A percentile compares a stretch with the other conserved stretches of the same genome.
Evolutionary conservation across 2,888 invertebrate genomes (phyloP).

Genomic region (Drosophila greeni): DNA sequence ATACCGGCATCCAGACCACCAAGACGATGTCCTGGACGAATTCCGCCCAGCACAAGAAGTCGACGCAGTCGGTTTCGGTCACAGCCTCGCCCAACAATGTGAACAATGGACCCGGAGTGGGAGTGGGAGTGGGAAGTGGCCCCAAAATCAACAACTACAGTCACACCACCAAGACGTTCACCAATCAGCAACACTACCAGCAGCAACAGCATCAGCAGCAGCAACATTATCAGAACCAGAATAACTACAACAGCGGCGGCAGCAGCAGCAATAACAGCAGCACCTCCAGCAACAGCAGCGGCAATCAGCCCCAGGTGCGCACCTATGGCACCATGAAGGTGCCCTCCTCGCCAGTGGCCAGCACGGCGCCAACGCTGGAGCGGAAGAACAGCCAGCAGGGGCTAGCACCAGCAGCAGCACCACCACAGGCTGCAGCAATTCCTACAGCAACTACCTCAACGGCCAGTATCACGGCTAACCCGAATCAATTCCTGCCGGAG

Average conservation of each 20-base stretch:
- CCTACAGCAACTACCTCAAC: constrained; percentile 79
- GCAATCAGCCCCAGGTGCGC: constrained; percentile 76
- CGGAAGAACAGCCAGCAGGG: constrained; percentile 77
- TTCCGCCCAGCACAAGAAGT: constrained; percentile 79
- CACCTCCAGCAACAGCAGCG: constrained; percentile 51
- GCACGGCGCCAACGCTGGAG: constrained; percentile 79
- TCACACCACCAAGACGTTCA: constrained; percentile 71
- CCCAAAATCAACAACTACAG: constrained; percentile 45
- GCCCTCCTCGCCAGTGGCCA: constrained; percentile 79
- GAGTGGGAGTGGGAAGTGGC: constrained; percentile 15
- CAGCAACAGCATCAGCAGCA: constrained; percentile 59
- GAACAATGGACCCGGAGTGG: constrained; percentile 30
- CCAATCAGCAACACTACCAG: constrained; percentile 75
- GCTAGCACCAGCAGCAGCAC: constrained; percentile 47
- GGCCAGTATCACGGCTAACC: constrained; percentile 79
- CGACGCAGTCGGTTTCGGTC: constrained; percentile 78
- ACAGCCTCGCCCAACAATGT: constrained; percentile 78
- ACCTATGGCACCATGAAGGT: constrained; percentile 77
- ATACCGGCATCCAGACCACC: constrained; percentile 65
- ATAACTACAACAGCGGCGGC: constrained; percentile 28
- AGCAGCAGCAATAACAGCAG: constrained; percentile 72
- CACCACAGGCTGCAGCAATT: constrained; percentile 7
- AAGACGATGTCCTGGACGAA: constrained; percentile 79
- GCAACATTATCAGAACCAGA: constrained; percentile 36
- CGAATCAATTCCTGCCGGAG: constrained; percentile 72